Evolutionary conservation across 2,113 vertebrate genomes (phyloP).

Genomic region (Corythornis vintsioides): DNA sequence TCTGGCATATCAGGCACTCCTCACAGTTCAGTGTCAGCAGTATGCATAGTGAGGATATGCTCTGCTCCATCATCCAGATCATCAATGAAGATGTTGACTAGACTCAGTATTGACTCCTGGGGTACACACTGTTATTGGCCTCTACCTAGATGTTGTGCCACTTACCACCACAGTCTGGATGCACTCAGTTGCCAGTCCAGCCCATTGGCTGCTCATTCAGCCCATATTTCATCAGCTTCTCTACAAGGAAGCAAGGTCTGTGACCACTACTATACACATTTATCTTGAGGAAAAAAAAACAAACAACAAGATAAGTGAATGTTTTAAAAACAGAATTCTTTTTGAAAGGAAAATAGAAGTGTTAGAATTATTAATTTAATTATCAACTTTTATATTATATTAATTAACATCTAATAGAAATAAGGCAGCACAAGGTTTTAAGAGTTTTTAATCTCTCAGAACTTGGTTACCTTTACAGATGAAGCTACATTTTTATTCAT

Average conservation of each 20-base stretch:
- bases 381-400: background rate
- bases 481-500: background rate
- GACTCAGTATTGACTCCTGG: background rate
- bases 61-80: background rate
- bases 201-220: background rate
- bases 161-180: background rate
- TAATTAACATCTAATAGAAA: background rate
- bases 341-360: background rate
- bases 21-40: background rate
- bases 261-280: background rate
- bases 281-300: background rate
- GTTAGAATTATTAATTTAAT: background rate
- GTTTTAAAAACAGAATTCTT: background rate
- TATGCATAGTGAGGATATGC: too few relatives aligned
- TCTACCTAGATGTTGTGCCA: background rate
- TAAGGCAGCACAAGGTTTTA: background rate
- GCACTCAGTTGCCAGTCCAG: background rate
- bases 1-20: background rate
- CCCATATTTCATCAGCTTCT: background rate
- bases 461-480: background rate
- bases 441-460: background rate
- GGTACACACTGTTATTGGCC: background rate
- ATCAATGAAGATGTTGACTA: background rate
- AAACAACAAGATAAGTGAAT: background rate
- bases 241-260: background rate